Conservation (phyloP, 2,888 invertebrate genomes). For the Tribolium freemani region DNA sequence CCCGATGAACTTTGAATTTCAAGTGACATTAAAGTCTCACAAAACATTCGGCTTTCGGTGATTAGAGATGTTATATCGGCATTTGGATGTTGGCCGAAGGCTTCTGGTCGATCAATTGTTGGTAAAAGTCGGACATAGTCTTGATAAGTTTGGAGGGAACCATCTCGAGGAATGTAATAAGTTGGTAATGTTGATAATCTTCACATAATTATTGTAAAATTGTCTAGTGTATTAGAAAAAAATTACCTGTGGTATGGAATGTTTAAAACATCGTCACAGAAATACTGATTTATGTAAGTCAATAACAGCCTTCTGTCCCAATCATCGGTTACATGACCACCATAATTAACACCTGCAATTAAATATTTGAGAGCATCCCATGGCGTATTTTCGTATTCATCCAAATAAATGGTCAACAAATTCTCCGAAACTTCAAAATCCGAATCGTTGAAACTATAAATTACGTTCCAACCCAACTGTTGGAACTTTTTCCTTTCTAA, state of each 20-base stretch:
- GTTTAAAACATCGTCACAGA: constrained; percentile 79
- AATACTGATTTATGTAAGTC: constrained; percentile 88
- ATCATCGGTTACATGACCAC: constrained; percentile 87
- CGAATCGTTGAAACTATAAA: constrained; percentile 92
- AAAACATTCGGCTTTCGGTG: constrained; percentile 80
- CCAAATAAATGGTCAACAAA: constrained; percentile 85
- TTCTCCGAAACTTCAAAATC: constrained; percentile 93
- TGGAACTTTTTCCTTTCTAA: constrained; percentile 89
- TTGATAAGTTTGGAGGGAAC: constrained; percentile 83
- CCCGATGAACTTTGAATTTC: constrained; percentile 76
- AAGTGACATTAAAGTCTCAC: constrained; percentile 83
- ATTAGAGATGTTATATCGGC: constrained; percentile 91
- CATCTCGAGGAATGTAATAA: constrained; percentile 89
- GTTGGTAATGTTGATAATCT: constrained; percentile 81
- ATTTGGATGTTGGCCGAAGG: constrained; percentile 91
- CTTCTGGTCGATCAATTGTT: constrained; percentile 85
- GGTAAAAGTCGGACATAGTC: constrained; percentile 87
- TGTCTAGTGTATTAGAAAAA: neutral
- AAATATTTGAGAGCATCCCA: constrained; percentile 93
- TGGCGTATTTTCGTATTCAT: constrained; percentile 87
- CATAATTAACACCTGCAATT: constrained; percentile 91
- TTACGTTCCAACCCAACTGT: constrained; percentile 90
- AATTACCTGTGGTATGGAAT: constrained; percentile 76
- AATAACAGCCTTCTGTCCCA: constrained; percentile 82
- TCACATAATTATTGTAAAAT: neutral